Percentiles rank a stretch among this genome's conserved stretches.
These are phyloP conservation scores for Rhogogaster chlorosoma DNA, from an alignment of 2,888 invertebrate species.

Conservation along the genomic window DNA sequence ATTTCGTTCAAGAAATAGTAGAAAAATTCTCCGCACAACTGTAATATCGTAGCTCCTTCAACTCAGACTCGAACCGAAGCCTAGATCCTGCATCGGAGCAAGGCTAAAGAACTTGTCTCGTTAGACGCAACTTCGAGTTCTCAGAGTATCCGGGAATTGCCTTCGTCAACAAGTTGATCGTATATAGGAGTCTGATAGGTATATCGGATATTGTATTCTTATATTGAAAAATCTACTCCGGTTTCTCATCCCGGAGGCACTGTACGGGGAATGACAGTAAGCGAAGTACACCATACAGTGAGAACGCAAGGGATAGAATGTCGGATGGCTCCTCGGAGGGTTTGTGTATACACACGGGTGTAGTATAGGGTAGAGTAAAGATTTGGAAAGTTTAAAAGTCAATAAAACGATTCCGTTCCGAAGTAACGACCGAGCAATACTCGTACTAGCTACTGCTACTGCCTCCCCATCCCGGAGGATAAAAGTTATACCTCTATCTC, in stretches of 20 bases:
- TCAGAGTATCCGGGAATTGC: background rate
- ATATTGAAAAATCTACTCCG: too few species aligned
- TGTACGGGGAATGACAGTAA: background rate
- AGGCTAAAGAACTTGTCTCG: background rate
- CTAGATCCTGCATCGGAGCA: too few species aligned
- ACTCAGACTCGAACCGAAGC: too few species aligned
- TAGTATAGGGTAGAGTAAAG: background rate
- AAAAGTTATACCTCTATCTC: constrained; percentile 14
- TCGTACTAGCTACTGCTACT: background rate
- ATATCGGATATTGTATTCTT: background rate
- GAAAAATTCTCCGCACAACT: too few species aligned
- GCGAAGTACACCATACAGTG: background rate
- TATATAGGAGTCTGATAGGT: background rate
- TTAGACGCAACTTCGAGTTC: background rate
- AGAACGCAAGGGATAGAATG: background rate
- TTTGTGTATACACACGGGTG: background rate
- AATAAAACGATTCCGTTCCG: constrained; percentile 42
- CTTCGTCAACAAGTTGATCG: constrained; percentile 5
- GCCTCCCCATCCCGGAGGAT: background rate
- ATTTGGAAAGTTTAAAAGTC: constrained; percentile 42
- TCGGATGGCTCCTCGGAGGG: background rate
- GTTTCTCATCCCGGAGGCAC: background rate
- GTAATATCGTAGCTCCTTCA: too few species aligned
- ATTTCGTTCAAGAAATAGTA: too few species aligned
- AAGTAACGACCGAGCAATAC: constrained; percentile 32